Evolutionary conservation across 1,140 invertebrate genomes (phyloP).

Genomic region (Drosophila dunni): DNA sequence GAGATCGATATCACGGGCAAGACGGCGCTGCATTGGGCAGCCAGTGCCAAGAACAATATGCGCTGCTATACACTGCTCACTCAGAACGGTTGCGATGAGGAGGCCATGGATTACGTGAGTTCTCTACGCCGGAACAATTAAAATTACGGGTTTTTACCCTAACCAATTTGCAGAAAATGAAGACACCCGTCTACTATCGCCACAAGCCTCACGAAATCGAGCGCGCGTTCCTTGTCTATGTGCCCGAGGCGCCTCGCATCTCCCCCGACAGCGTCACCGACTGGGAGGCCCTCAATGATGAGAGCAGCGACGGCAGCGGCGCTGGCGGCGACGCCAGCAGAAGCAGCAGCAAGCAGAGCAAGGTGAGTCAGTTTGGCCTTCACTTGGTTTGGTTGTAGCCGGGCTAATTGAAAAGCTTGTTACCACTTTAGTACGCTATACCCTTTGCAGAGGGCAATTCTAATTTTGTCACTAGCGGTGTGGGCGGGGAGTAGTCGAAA

Average conservation of each 20-base stretch:
- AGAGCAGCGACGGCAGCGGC: slow-evolving; percentile 50
- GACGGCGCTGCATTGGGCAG: slow-evolving; percentile 96
- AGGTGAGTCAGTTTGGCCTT: slow-evolving; percentile 31
- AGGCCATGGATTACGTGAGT: slow-evolving; percentile 92
- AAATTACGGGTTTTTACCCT: slow-evolving; percentile 34
- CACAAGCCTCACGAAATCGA: slow-evolving; percentile 91
- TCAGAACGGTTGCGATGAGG: slow-evolving; percentile 91
- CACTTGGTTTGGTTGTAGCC: too few relatives aligned
- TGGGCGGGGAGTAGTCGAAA: too few relatives aligned
- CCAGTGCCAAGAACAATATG: slow-evolving; percentile 89
- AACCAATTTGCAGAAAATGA: slow-evolving; percentile 89
- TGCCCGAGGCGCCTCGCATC: slow-evolving; percentile 92
- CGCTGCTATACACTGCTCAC: slow-evolving; percentile 90
- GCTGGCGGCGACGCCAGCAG: slow-evolving; percentile 44
- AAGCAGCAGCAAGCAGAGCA: slow-evolving; percentile 46
- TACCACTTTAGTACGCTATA: neutral
- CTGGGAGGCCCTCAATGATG: slow-evolving; percentile 86
- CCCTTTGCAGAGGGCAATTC: too few relatives aligned
- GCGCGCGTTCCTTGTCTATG: slow-evolving; percentile 87
- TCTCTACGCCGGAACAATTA: slow-evolving; percentile 42
- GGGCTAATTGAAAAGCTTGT: slow-evolving; percentile 35
- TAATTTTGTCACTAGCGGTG: too few relatives aligned
- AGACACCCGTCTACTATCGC: slow-evolving; percentile 91
- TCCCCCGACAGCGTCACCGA: slow-evolving; percentile 89
- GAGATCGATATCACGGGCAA: slow-evolving; percentile 92